Conservation (phyloP, 2,797 vertebrate species). For the Apogon hyalosoma region DNA sequence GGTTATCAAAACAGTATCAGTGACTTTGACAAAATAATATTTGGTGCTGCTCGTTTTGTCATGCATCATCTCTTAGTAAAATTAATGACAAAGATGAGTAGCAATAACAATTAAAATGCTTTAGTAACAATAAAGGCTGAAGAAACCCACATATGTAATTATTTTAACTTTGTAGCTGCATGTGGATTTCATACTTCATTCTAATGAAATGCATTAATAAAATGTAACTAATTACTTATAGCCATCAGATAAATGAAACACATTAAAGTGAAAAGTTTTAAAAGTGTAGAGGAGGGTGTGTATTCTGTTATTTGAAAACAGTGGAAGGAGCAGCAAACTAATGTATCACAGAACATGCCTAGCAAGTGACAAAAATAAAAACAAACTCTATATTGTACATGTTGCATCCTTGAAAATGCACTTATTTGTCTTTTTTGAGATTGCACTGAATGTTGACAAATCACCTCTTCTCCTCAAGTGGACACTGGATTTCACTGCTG, state of each 20-base stretch:
- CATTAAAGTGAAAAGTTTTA: background rate
- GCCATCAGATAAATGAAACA: background rate
- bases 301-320: no score
- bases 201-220: background rate
- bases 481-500: background rate
- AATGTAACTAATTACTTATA: slow-evolving; percentile 3
- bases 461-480: no score
- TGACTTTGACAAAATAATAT: background rate
- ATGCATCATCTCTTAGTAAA: background rate
- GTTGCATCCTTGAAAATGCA: no score
- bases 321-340: no score
- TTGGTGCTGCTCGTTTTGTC: slow-evolving; percentile 3
- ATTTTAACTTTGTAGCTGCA: background rate
- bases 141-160: background rate
- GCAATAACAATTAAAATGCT: background rate
- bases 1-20: slow-evolving; percentile 6
- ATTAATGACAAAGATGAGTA: no score
- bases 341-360: no score
- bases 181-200: background rate
- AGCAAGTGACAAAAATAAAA: no score
- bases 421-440: no score
- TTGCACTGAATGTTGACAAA: background rate
- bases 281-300: no score
- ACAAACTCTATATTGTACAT: no score
- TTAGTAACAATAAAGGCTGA: background rate